Conservation (phyloP, 2,797 vertebrate genomes). For the Bufotes viridis region DNA sequence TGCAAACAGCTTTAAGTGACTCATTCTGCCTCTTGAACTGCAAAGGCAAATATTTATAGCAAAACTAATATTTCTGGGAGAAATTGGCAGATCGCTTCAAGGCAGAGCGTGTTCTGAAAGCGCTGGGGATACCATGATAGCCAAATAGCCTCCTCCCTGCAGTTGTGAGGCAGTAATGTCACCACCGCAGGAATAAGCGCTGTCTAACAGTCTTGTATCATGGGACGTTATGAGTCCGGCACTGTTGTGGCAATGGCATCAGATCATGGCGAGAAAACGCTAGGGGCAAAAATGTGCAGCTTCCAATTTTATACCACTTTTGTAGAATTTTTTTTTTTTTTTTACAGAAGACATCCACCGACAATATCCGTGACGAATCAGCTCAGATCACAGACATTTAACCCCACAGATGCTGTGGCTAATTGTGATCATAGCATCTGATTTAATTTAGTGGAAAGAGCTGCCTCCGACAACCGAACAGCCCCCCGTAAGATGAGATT, state of each 20-base stretch:
- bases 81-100: constrained; percentile 21
- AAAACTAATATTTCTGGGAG: constrained; percentile 36
- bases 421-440: no score
- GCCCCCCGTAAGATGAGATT: no score
- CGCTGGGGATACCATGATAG: no score
- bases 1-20: constrained; percentile 31
- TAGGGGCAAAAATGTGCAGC: no score
- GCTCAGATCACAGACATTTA: no score
- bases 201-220: not conserved
- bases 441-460: no score
- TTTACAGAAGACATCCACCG: no score
- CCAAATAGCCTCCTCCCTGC: not conserved
- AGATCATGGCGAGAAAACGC: not conserved
- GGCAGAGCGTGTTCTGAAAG: not conserved
- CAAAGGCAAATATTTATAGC: constrained; percentile 58
- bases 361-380: no score
- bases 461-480: no score
- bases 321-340: no score
- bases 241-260: not conserved
- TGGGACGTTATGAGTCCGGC: not conserved
- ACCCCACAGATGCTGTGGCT: no score
- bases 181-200: not conserved
- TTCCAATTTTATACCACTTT: no score
- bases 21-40: constrained; percentile 39
- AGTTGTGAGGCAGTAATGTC: not conserved